phyloP scores from a whole-genome alignment of 2,888 invertebrate species.

The Sinopyrophorus schimmeli region DNA sequence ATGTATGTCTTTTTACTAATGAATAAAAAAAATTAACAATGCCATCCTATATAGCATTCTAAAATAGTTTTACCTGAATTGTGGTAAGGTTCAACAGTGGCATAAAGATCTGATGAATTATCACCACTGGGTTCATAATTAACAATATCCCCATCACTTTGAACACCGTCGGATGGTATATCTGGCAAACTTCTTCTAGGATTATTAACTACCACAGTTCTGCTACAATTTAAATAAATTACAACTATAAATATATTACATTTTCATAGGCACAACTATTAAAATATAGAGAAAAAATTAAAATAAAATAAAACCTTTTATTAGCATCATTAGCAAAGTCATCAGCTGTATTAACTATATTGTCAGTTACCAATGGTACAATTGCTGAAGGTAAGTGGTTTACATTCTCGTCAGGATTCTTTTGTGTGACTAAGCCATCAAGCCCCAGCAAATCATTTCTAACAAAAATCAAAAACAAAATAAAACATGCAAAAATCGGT shows the following conservation, averaged over 20 bases:
- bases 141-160: slow-evolving; percentile 49
- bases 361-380: slow-evolving; percentile 43
- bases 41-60: neutral
- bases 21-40: no score
- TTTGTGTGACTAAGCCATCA: slow-evolving; percentile 73
- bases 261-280: neutral
- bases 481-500: slow-evolving; percentile 21
- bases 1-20: slow-evolving; percentile 46
- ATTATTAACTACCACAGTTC: slow-evolving; percentile 56
- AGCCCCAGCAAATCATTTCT: slow-evolving; percentile 73
- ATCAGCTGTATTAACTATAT: slow-evolving; percentile 33
- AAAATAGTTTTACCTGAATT: slow-evolving; percentile 39
- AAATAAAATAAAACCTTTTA: slow-evolving; percentile 52
- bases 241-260: slow-evolving; percentile 10
- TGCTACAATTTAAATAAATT: slow-evolving; percentile 33
- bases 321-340: slow-evolving; percentile 41
- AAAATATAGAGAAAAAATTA: slow-evolving; percentile 33
- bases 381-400: slow-evolving; percentile 55
- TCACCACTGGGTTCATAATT: slow-evolving; percentile 60
- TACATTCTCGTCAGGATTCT: slow-evolving; percentile 67
- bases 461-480: slow-evolving; percentile 37
- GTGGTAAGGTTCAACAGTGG: slow-evolving; percentile 66
- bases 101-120: slow-evolving; percentile 83
- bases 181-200: slow-evolving; percentile 83
- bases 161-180: slow-evolving; percentile 66